Evolutionary conservation across 1,140 invertebrate genomes (phyloP), one percentile per base, ranked within the genome.

Genomic region (Drosophila ananassae): DNA sequence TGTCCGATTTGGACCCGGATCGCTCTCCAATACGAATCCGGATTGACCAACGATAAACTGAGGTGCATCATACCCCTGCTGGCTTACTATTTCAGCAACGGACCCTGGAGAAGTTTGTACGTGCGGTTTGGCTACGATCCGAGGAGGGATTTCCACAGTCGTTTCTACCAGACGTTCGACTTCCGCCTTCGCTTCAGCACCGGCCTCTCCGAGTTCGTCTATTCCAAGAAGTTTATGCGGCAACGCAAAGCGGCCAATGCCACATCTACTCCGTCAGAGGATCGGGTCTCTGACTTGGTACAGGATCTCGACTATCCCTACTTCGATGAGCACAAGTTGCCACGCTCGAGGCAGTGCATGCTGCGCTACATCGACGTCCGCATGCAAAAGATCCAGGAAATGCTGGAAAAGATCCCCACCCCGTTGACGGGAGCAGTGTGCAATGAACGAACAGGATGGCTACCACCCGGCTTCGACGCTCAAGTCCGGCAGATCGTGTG

Each of bases 101-200:
- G 98, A 0, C 98, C 98, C 0, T 99, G 97, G 97, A 93, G 97
- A 57, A 94, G 95, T 48, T 94, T 96, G 85, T 98, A 97, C 96
- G 95, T 97, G 0, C 95, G 93, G 87, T 95, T 96, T 80, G 97
- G 97, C 0, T 98, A 97, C 82, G 97, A 98, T 93, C 97, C 97
- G 0, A 93, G 96, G 44, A 95, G 95, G 79, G 95, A 97, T 74
- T 95, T 95, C n/a, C 90, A 93, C 2, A 94, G 96, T 25, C 95
- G 96, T 76, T 95, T 94, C 46, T 98, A 97, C 91, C 98, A 99
- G 92, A 90, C 95, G 9, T 93, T 99, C 25, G 97, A 98, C 92
- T 98, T 96, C 90, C 94, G 97, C 75, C 91, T 97, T 30, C 94
- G 96, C 1, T 91, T 85, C 44, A 78, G 85, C 32, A 82, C 84